Percentiles rank a stretch among this genome's conserved stretches.
Conservation (phyloP, 2,113 vertebrate species). For the Psettodes erumei region DNA sequence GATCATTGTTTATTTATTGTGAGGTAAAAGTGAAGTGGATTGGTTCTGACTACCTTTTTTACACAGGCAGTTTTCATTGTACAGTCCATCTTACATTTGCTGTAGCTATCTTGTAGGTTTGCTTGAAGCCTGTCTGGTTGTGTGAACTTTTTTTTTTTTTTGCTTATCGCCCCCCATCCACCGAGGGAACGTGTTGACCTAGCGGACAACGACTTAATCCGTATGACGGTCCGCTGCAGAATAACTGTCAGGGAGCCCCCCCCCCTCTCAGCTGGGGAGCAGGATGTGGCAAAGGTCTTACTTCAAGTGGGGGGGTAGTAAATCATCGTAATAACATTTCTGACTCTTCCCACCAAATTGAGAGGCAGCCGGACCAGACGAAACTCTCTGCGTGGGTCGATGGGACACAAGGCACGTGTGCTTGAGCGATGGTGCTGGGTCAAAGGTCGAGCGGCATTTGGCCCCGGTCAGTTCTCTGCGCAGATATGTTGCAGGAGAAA, state of each 20-base stretch:
- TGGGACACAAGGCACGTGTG: slow-evolving; percentile 50
- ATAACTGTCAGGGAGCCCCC: slow-evolving; percentile 26
- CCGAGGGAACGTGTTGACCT: slow-evolving; percentile 25
- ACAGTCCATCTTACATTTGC: too few relatives aligned
- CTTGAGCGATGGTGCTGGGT: slow-evolving; percentile 42
- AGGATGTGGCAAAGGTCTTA: slow-evolving; percentile 47
- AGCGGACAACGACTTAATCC: not conserved
- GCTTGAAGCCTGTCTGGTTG: not conserved
- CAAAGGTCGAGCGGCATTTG: slow-evolving; percentile 22
- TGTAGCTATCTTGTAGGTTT: not conserved
- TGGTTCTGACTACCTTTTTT: too few relatives aligned
- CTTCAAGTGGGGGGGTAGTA: slow-evolving; percentile 34
- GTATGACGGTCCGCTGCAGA: slow-evolving; percentile 2
- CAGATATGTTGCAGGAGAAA: not conserved
- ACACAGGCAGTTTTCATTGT: too few relatives aligned
- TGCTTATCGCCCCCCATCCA: not conserved
- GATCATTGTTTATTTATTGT: not conserved
- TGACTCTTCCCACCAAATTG: slow-evolving; percentile 54
- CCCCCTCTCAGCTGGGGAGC: slow-evolving; percentile 49
- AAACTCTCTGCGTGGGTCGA: slow-evolving; percentile 19
- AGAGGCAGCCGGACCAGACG: slow-evolving; percentile 44
- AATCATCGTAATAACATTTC: slow-evolving; percentile 57
- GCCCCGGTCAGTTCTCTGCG: not conserved
- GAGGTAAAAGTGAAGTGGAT: not conserved
- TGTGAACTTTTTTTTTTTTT: too few relatives aligned